Evolutionary conservation across 2,113 vertebrate genomes (phyloP), one percentile per base, ranked within the genome.

Genomic region (Oreotrochilus melanogaster): DNA sequence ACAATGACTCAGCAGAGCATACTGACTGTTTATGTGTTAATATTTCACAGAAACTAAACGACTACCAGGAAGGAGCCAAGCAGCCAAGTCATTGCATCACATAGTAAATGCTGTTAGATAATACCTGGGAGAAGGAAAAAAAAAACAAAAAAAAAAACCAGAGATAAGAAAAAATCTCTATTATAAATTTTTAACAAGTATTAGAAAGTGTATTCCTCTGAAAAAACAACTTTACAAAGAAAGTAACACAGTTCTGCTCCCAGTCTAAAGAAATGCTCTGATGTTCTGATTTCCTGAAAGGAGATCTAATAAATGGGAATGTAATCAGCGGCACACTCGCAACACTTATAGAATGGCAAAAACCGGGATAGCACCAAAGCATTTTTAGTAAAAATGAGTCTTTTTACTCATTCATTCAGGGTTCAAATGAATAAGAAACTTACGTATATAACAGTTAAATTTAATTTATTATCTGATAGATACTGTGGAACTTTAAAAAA

Each of bases 1-100:
- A 88, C 51, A 80, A 22, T 88, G 88, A 89, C 48, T 96, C 86
- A 91, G 69, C 76, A 91, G 12, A 86, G 9, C 6, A 51, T 14
- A 35, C 2, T 39, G 33, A 24, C 15, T 51, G 5, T 4, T 66
- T 67, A 31, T n/a, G 8, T 0, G 2, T 79, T 87, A 86, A 73
- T 66, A 62, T 81, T 71, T 62, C 15, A 88, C 48, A 47, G 48
- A 93, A 88, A 57, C 4, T 12, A 76, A 66, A 47, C 9, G 1
- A 43, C 17, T 81, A 23, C 39, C 35, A 71, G 31, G 17, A 43
- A 62, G 30, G 13, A 86, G 6, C 12, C 31, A 88, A 57, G 18
- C 37, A 48, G 22, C 48, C 48, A 48, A 23, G 1, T 66, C 86
- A 87, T 67, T 94, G 53, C 37, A 28, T 70, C 28, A 74, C 11